Percentiles rank a stretch among this genome's conserved stretches.
phyloP scores from a whole-genome alignment of 2,888 invertebrate species.

The Chloroclystis v-ata region DNA sequence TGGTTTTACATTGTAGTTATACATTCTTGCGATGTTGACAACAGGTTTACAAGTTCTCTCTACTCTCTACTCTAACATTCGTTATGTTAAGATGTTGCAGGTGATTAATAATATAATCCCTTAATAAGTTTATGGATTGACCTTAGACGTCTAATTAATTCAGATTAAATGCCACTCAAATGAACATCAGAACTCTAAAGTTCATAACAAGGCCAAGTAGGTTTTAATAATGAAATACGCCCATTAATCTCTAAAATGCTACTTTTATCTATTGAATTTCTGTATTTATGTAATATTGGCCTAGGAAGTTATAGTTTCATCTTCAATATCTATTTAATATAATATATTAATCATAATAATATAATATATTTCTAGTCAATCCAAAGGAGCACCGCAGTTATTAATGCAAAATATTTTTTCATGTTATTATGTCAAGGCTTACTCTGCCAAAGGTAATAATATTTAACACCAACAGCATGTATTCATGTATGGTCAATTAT shows the following conservation, averaged over 20 bases:
- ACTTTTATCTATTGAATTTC: background rate
- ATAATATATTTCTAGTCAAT: no score
- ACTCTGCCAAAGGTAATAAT: slow-evolving; percentile 4
- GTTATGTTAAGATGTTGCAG: background rate
- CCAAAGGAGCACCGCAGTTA: no score
- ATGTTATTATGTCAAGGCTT: slow-evolving; percentile 4
- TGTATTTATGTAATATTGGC: no score
- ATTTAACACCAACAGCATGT: slow-evolving; percentile 1
- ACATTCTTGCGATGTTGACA: no score
- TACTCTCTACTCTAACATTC: background rate
- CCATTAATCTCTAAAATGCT: background rate
- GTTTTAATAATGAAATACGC: background rate
- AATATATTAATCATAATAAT: no score
- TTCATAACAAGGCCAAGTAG: background rate
- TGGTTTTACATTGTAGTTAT: background rate
- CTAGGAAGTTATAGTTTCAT: no score
- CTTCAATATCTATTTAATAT: no score
- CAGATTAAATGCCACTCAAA: background rate
- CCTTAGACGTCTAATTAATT: background rate
- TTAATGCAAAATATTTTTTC: no score
- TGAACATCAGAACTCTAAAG: background rate
- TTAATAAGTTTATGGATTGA: background rate
- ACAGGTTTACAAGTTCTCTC: background rate
- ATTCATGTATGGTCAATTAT: slow-evolving; percentile 8
- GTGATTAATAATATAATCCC: background rate